A percentile compares a stretch with the other conserved stretches of the same genome.
phyloP scores from a whole-genome alignment of 1,140 invertebrate species.

The Drosophila micromelanica region DNA sequence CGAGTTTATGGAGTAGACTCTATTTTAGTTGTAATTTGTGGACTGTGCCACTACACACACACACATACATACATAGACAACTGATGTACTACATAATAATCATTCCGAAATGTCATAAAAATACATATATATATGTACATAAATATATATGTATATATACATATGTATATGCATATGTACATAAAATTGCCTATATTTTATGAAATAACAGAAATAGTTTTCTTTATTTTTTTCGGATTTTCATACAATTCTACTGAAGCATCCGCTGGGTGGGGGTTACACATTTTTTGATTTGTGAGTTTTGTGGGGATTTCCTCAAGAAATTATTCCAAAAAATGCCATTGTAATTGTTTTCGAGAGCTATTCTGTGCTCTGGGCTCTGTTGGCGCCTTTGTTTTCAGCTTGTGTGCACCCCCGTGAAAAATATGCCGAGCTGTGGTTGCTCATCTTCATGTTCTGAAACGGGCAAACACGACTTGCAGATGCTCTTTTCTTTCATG shows the following conservation, averaged over 20 bases:
- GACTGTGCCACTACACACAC: conserved; percentile 30
- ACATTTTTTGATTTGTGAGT: neutral
- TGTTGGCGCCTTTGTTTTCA: neutral
- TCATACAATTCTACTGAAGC: too few species aligned
- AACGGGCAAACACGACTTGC: neutral
- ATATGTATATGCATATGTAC: conserved; percentile 23
- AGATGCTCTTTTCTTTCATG: neutral
- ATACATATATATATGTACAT: conserved; percentile 50
- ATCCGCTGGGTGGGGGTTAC: neutral
- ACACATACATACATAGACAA: conserved; percentile 11
- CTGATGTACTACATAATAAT: conserved; percentile 74
- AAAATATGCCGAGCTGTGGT: neutral
- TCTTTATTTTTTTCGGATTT: too few species aligned
- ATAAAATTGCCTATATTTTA: conserved; percentile 45
- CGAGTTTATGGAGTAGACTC: conserved; percentile 25
- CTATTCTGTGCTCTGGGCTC: neutral
- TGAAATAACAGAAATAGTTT: conserved; percentile 37
- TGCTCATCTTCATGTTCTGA: neutral
- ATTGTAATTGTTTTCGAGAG: neutral
- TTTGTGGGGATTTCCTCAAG: neutral
- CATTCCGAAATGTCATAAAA: conserved; percentile 77
- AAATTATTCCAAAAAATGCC: neutral
- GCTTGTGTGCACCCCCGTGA: conserved; percentile 9
- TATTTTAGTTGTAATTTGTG: conserved; percentile 36
- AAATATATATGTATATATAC: conserved; percentile 29